Conservation (phyloP, 2,888 invertebrate species). For the Lasiommata megera region DNA sequence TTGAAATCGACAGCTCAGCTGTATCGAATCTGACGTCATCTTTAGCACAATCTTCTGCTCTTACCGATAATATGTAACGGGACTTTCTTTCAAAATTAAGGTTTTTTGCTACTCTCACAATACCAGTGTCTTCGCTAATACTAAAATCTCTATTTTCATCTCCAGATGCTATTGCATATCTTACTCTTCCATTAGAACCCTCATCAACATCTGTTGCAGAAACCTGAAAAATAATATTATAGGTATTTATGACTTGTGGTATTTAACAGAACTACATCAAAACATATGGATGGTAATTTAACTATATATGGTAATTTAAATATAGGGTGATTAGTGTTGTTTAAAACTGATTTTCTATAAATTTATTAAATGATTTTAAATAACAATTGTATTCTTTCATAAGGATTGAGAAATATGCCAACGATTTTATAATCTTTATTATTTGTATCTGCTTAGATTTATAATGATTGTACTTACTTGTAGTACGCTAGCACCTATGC, state of each 20-base stretch:
- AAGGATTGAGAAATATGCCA: too few species aligned
- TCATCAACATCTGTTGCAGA: constrained; percentile 95
- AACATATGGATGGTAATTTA: too few species aligned
- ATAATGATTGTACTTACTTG: constrained; percentile 84
- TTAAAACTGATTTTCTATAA: too few species aligned
- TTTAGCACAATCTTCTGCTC: constrained; percentile 93
- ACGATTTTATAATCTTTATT: too few species aligned
- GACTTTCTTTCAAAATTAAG: constrained; percentile 95
- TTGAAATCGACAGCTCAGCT: constrained; percentile 90
- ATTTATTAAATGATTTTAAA: too few species aligned
- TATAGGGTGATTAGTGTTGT: too few species aligned
- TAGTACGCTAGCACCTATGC: constrained; percentile 93
- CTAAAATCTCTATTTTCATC: constrained; percentile 95
- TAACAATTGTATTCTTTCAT: too few species aligned
- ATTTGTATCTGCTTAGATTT: too few species aligned
- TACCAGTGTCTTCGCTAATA: constrained; percentile 95
- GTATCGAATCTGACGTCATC: constrained; percentile 88
- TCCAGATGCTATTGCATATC: constrained; percentile 93
- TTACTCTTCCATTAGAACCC: constrained; percentile 93
- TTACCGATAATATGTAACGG: constrained; percentile 90
- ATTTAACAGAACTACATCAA: too few species aligned
- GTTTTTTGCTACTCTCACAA: constrained; percentile 94
- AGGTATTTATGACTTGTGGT: background rate
- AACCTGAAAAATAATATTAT: constrained; percentile 76
- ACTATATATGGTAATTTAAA: too few species aligned